Base-by-base conservation (phyloP, 2,113 vertebrate genomes). In the Cathartes aura region DNA sequence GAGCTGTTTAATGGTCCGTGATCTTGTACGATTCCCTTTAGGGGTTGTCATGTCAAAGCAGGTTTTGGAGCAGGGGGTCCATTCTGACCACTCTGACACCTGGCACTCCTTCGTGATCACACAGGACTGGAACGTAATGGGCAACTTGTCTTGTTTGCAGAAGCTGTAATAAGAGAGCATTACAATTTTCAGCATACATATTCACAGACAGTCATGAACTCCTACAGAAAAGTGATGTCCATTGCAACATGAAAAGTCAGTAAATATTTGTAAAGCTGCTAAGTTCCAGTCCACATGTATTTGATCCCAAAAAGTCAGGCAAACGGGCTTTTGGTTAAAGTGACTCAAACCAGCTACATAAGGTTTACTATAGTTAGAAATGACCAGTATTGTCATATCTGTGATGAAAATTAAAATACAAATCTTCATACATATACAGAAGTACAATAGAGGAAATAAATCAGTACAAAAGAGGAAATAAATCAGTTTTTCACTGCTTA, bases 41-140 rank as follows among this genome's bases (percentile, higher is more conserved):
- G 99, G 98, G 26, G 98, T 97, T 12, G 94, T 96, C 24, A 92
- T 91, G 86, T 99, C 98, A 9, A 95, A 78, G 92, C 99, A 99
- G 8, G 98, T 97, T 97, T 99, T 99, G 62, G 99, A 99, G 97
- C 99, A 99, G 11, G 98, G 93, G 14, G 98, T 98, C 99, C 99
- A 99, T 40, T 98, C 98, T 1, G 98, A 94, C 99, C 99, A 99
- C 63, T 99, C 99, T 1, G 98, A 98, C 78, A 99, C 92, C 91
- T 99, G 98, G 93, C 99, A 99, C 89, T 99, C 99, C 91, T 99
- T 99, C 17, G 98, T 97, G 34, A 99, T 98, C 89, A 99, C 98
- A 59, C 99, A 99, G 81, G 99, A 99, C 97, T 99, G 99, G 98
- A 99, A 98, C 1, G 99, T 99, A 91, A 99, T 95, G 18, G 99